phyloP scores from a whole-genome alignment of 2,797 vertebrate species.

The Sebastes alutus region DNA sequence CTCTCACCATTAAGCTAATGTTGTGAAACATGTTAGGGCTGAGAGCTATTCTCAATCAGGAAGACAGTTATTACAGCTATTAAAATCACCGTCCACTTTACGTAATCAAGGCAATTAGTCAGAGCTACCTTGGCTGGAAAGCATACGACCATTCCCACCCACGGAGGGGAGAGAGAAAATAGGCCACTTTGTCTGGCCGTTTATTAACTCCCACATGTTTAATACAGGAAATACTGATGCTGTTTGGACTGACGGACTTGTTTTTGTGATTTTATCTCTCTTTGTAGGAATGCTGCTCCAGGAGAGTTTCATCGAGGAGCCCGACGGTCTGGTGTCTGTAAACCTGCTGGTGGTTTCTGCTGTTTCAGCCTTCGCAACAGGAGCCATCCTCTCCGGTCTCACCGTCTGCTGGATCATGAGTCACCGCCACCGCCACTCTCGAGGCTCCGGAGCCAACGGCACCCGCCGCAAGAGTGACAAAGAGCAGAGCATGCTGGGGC shows the following conservation, averaged over 20 bases:
- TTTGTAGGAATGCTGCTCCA: conserved; percentile 80
- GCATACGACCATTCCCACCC: conserved; percentile 59
- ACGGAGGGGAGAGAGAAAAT: conserved; percentile 57
- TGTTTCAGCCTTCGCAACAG: conserved; percentile 93
- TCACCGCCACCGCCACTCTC: conserved; percentile 87
- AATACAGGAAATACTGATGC: conserved; percentile 49
- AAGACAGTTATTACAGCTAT: conserved; percentile 81
- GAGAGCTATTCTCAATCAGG: conserved; percentile 79
- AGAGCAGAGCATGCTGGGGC: conserved; percentile 89
- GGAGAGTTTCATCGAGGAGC: conserved; percentile 92
- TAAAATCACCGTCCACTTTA: conserved; percentile 84
- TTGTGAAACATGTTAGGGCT: conserved; percentile 68
- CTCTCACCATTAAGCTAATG: conserved; percentile 69
- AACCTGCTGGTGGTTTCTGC: conserved; percentile 95
- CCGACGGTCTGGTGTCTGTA: conserved; percentile 91
- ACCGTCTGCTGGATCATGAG: conserved; percentile 96
- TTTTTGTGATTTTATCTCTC: conserved; percentile 29
- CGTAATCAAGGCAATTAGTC: conserved; percentile 83
- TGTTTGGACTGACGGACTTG: conserved; percentile 36
- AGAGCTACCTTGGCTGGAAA: conserved; percentile 64
- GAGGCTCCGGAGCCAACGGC: conserved; percentile 65
- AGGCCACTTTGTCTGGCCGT: conserved; percentile 47
- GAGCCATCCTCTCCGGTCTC: conserved; percentile 92
- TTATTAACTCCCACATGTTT: conserved; percentile 58
- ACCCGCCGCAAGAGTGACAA: conserved; percentile 89